Evolutionary conservation across 2,888 invertebrate genomes (phyloP), one percentile per base, ranked within the genome.

Genomic region (Willowsia nigromaculata): DNA sequence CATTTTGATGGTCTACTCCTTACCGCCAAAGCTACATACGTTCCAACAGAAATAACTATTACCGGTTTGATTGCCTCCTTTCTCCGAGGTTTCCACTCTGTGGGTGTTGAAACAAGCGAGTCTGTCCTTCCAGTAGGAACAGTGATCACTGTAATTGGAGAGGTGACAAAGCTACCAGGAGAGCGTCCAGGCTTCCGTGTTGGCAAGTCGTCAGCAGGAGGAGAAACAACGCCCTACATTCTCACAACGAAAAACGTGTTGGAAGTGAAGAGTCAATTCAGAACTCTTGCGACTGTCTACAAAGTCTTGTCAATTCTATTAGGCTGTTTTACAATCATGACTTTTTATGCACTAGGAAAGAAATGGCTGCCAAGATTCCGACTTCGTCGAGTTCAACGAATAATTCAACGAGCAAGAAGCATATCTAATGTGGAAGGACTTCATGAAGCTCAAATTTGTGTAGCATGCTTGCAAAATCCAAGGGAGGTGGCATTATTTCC

Each of bases 41-140:
- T 47, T 7, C 89, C 89, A 13, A 33, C 89, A 15, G 65, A 84
- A 56, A 37, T 80, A 1, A 71, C 89, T 1, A 3, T 89, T 13
- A 80, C 71, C 11, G 84, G 84, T n/a, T 30, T 89, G 25, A 18
- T 89, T 0, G 84, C 84, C 4, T 84, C 84, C 18, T 84, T 89
- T 25, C 30, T 89, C n/a, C 78, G 89, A 22, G 89, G 89, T 5
- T 89, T 85, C 18, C 84, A 84, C 62, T 84, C 89, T 5, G 59
- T 85, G 2, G 89, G 89, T 15, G 56, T 89, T n/a, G 89, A 85
- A 74, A 85, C 85, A 1, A 65, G 74, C 25, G 81, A 89, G n/a
- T 27, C 37, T 15, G 85, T 89, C 0, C 71, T 89, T 15, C 89
- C 89, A 7, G 80, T 89, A 27, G 85, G 81, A 33, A 68, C 85